phyloP scores from a whole-genome alignment of 2,113 vertebrate species.

The Dermatemys mawii region DNA sequence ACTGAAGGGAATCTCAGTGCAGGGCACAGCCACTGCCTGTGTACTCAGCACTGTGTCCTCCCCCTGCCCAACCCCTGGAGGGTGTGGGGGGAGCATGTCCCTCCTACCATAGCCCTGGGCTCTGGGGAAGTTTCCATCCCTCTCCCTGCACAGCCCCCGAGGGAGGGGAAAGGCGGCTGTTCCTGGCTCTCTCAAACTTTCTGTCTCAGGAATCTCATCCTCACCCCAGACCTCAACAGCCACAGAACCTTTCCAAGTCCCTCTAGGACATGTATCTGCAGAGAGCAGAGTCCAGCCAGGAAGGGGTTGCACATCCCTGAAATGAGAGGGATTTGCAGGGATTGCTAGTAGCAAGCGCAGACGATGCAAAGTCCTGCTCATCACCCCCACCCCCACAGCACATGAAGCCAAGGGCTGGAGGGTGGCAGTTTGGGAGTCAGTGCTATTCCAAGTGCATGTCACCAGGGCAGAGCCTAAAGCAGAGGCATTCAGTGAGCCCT shows the following conservation, averaged over 20 bases:
- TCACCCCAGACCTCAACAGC: not conserved
- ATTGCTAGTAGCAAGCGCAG: not conserved
- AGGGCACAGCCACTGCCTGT: rapidly evolving
- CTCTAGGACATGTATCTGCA: not conserved
- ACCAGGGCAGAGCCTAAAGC: not conserved
- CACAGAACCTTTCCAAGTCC: not conserved
- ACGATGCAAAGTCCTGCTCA: not conserved
- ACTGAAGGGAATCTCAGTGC: not conserved
- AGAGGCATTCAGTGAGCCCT: not conserved
- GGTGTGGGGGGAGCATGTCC: not conserved
- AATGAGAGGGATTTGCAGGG: not conserved
- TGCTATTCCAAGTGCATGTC: not conserved
- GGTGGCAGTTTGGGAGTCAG: not conserved
- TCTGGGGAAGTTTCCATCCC: not conserved
- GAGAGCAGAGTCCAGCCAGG: not conserved
- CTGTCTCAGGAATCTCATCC: not conserved
- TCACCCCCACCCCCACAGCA: not conserved
- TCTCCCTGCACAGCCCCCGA: not conserved
- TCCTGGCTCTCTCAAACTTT: not conserved
- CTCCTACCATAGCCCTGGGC: not conserved
- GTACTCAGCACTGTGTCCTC: rapidly evolving
- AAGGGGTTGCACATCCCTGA: not conserved
- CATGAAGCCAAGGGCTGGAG: not conserved
- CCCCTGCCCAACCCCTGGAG: not conserved
- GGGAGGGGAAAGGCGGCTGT: not conserved